These are phyloP conservation scores for Theretra japonica DNA, from an alignment of 2,888 invertebrate genomes.

Conservation along the genomic window DNA sequence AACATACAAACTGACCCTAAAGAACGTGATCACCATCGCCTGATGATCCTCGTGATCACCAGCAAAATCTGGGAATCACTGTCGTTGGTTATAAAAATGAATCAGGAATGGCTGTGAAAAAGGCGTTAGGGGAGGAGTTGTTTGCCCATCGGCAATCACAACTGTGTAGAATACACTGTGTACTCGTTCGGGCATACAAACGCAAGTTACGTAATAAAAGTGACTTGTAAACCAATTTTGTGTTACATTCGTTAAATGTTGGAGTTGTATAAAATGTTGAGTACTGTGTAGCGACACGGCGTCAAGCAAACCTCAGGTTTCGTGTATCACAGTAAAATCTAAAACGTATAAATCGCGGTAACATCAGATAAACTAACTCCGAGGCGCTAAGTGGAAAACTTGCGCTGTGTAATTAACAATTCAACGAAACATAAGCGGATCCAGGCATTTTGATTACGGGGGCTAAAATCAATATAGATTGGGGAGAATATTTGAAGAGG, in stretches of 20 bases:
- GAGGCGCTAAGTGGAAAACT: slow-evolving; percentile 76
- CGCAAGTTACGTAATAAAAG: not conserved
- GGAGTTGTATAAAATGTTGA: not conserved
- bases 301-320: slow-evolving; percentile 41
- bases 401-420: slow-evolving; percentile 77
- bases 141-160: not conserved
- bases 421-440: slow-evolving; percentile 52
- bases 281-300: slow-evolving; percentile 33
- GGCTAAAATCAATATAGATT: not conserved
- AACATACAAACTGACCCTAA: no score
- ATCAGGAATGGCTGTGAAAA: no score
- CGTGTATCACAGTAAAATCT: slow-evolving; percentile 54
- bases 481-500: not conserved
- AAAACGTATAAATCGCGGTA: slow-evolving; percentile 64
- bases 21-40: no score
- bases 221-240: not conserved
- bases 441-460: not conserved
- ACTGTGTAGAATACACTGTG: not conserved
- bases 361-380: slow-evolving; percentile 65
- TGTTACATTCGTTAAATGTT: not conserved
- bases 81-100: no score
- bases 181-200: not conserved
- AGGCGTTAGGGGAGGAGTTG: no score
- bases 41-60: no score
- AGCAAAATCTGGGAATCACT: no score